A percentile compares a stretch with the other conserved stretches of the same genome.
These are phyloP conservation scores for Dicrurus megarhynchus DNA, from an alignment of 2,113 vertebrate genomes.

Conservation along the genomic window DNA sequence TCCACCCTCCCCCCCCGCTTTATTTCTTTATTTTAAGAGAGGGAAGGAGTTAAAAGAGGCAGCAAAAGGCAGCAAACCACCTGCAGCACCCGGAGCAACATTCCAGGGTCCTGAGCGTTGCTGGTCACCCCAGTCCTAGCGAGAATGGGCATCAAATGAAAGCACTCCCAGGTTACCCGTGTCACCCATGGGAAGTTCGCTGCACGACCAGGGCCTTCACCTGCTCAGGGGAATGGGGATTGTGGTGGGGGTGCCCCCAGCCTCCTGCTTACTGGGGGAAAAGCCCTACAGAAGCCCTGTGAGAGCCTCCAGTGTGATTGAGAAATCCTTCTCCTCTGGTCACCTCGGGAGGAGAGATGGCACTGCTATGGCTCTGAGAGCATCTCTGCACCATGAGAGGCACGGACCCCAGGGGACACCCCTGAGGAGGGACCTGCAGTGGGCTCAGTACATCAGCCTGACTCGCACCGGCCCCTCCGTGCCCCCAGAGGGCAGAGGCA, in stretches of 20 bases:
- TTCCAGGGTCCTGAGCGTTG: rapidly evolving
- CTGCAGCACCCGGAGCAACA: not conserved
- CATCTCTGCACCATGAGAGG: rapidly evolving
- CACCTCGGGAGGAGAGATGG: rapidly evolving
- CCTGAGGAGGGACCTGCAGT: not conserved
- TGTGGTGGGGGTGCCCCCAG: rapidly evolving
- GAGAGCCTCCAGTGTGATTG: rapidly evolving
- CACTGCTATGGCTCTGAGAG: rapidly evolving
- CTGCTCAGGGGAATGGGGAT: not conserved
- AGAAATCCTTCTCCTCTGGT: not conserved
- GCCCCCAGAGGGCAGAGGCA: too few species aligned
- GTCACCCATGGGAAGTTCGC: rapidly evolving
- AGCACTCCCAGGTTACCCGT: rapidly evolving
- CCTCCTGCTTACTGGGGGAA: rapidly evolving
- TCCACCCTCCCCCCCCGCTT: too few species aligned
- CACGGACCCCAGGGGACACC: not conserved
- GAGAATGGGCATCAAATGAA: rapidly evolving
- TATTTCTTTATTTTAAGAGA: not conserved
- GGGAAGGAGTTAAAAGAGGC: not conserved
- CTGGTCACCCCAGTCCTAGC: not conserved
- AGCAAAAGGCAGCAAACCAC: not conserved
- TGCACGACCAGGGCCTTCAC: not conserved
- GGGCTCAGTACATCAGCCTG: not conserved
- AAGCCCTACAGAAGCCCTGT: not conserved
- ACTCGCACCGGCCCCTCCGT: rapidly evolving